Evolutionary conservation across 30 jellyfish, hydroid and myxozoan species (phyloP).

Genomic region (Aurelia coerulea): DNA sequence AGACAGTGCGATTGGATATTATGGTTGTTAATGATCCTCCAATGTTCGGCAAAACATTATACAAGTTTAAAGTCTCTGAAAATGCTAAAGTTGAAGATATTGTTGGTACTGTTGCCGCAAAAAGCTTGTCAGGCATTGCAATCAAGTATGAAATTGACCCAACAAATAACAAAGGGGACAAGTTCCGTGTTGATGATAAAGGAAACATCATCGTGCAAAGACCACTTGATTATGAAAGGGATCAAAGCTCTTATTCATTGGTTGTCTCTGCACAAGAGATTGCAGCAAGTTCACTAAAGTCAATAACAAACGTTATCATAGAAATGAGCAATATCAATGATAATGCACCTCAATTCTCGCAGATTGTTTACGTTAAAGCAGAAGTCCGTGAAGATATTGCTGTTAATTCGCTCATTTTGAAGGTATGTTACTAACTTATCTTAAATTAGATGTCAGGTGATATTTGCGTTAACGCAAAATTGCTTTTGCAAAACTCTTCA

Average conservation of each 20-base stretch:
- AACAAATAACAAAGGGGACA: conserved; percentile 78
- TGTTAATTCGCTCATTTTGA: conserved; percentile 57
- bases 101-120: conserved; percentile 80
- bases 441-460: no score
- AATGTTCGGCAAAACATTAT: conserved; percentile 49
- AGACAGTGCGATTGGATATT: conserved; percentile 42
- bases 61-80: conserved; percentile 88
- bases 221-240: conserved; percentile 84
- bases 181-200: conserved; percentile 77
- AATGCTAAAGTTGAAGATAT: conserved; percentile 72
- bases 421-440: conserved; percentile 21
- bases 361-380: conserved; percentile 72
- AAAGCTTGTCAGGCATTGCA: conserved; percentile 94
- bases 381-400: conserved; percentile 74
- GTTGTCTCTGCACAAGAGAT: conserved; percentile 85
- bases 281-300: conserved; percentile 66
- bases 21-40: conserved; percentile 96
- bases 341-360: conserved; percentile 79
- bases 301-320: conserved; percentile 72
- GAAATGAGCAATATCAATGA: conserved; percentile 85
- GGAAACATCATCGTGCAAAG: conserved; percentile 87
- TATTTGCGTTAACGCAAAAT: no score
- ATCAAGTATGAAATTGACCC: conserved; percentile 68
- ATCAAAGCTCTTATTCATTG: conserved; percentile 59
- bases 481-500: no score